Base-by-base conservation (phyloP, 2,888 invertebrate genomes). In the Zhuqinia jingwanae region DNA sequence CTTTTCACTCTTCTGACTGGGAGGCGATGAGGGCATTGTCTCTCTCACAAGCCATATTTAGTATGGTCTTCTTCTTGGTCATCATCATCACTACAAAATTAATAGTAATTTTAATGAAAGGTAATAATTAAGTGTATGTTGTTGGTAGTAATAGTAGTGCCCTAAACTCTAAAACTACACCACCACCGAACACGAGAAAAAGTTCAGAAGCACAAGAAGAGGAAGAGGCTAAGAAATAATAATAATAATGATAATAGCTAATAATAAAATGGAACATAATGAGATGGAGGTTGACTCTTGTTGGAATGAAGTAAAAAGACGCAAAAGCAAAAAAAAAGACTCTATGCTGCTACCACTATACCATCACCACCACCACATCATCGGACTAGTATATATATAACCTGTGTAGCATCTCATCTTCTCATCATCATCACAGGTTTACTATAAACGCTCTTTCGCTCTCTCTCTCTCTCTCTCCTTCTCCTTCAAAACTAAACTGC, bases 241-340 rank as follows among this genome's bases (percentile, higher is more conserved):
- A 82, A 81, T 50, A 63, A 80, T 87, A 87, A 87, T 87, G 87
- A 87, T 87, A 87, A 87, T 87, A 78, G 87, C 77, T 87, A 87
- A 87, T 87, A 87, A 87, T 87, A 87, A 87, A 86, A 87, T 82
- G 78, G 87, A 87, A 78, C 87, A 87, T 87, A 87, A 87, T 87
- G 82, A 87, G 87, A 87, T 82, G 87, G 58, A 87, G 87, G 50
- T 87, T 87, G 82, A 87, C 87, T 87, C 82, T 56, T 76, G 58
- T 68, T n/a, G 47, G 53, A 80, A 77, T 80, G 68, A 82, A 76
- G 81, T 79, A 53, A 85, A 85, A 80, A 22, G 22, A 56, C 20
- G 56, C n/a, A 53, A 53, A 30, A 17, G 36, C 17, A 75, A 22
- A 17, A 70, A n/a, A n/a, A n/a, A n/a, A n/a, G n/a, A n/a, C n/a